These are phyloP conservation scores for Cossypha heuglini DNA, from an alignment of 2,797 vertebrate genomes.

Conservation along the genomic window DNA sequence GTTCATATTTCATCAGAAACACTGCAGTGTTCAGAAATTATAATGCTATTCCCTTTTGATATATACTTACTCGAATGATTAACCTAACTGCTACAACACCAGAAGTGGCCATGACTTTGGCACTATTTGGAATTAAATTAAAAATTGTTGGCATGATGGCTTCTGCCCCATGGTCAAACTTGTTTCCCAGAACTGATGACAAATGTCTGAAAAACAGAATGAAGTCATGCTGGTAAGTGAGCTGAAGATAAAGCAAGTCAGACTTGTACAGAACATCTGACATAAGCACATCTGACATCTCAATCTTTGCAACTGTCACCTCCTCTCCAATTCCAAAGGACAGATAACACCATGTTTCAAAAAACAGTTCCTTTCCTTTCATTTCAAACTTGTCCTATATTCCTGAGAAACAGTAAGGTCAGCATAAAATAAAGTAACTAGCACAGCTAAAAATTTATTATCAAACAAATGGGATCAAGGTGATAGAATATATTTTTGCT, in stretches of 20 bases:
- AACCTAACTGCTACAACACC: slow-evolving; percentile 91
- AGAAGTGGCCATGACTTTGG: slow-evolving; percentile 98
- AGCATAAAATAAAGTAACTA: not conserved
- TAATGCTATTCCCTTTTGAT: not conserved
- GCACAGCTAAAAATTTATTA: not conserved
- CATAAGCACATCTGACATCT: slow-evolving; percentile 19
- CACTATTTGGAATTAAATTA: slow-evolving; percentile 97
- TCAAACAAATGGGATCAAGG: not conserved
- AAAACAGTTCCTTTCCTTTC: not conserved
- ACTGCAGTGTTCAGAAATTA: not conserved
- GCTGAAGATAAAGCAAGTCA: not conserved
- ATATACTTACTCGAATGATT: slow-evolving; percentile 90
- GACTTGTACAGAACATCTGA: not conserved
- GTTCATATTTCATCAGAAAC: not conserved
- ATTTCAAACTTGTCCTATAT: not conserved
- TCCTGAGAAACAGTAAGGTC: not conserved
- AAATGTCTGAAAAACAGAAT: slow-evolving; percentile 81
- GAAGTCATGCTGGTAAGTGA: slow-evolving; percentile 24
- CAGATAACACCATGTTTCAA: not conserved
- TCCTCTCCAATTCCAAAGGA: not conserved
- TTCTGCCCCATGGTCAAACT: slow-evolving; percentile 97
- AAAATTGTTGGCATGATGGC: slow-evolving; percentile 96
- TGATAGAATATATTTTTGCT: not conserved
- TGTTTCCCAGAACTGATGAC: slow-evolving; percentile 90
- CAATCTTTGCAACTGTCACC: not conserved